Percentiles rank a stretch among this genome's conserved stretches.
phyloP scores from a whole-genome alignment of 2,888 invertebrate species.

The Augiades crinisus region DNA sequence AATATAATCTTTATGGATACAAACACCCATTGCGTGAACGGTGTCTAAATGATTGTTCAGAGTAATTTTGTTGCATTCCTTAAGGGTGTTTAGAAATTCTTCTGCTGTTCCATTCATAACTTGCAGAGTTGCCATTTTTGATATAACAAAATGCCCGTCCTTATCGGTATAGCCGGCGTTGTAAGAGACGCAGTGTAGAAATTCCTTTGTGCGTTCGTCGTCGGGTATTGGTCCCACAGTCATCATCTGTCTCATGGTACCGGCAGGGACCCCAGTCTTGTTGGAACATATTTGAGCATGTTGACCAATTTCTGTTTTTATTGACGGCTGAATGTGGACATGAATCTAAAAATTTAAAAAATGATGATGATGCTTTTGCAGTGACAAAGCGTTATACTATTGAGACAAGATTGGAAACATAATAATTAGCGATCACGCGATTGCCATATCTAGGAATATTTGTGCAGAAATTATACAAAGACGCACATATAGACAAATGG shows the following conservation, averaged over 20 bases:
- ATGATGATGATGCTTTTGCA: too few relatives aligned
- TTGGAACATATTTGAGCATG: not conserved
- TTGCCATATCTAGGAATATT: slow-evolving; percentile 9
- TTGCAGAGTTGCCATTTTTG: not conserved
- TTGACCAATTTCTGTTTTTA: too few relatives aligned
- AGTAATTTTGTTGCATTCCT: not conserved
- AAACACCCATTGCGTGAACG: not conserved
- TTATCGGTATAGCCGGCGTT: not conserved
- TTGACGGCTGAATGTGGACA: too few relatives aligned
- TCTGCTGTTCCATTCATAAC: slow-evolving; percentile 1
- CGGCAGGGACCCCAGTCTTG: slow-evolving; percentile 4
- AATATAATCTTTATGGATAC: not conserved
- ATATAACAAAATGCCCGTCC: not conserved
- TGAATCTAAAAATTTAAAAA: too few relatives aligned
- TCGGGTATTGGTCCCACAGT: not conserved
- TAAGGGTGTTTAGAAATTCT: not conserved
- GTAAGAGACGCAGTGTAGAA: not conserved
- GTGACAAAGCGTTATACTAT: too few relatives aligned
- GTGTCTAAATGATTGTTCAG: not conserved
- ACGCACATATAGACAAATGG: slow-evolving; percentile 5
- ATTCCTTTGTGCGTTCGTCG: not conserved
- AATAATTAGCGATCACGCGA: not conserved
- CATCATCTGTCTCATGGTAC: not conserved
- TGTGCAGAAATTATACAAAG: not conserved
- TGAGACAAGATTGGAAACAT: too few relatives aligned